Evolutionary conservation across 2,113 vertebrate genomes (phyloP).

Genomic region (Thomomys bottae): DNA sequence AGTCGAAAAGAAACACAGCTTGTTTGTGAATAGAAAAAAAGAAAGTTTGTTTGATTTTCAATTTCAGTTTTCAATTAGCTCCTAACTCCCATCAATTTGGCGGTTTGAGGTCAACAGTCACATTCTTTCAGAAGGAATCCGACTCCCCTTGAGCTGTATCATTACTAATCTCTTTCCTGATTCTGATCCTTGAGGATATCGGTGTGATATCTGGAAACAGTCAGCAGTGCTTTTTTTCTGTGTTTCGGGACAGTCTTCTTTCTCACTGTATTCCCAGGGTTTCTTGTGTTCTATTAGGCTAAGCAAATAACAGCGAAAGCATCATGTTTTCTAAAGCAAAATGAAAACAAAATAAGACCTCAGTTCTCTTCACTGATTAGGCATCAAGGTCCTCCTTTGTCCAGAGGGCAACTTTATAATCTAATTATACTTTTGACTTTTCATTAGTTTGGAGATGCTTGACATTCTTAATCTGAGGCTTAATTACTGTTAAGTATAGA

Average conservation of each 20-base stretch:
- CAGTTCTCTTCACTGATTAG: background rate
- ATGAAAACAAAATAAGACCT: background rate
- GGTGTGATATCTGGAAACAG: conserved; percentile 71
- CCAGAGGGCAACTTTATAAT: conserved; percentile 36
- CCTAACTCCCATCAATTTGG: conserved; percentile 53
- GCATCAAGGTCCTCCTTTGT: background rate
- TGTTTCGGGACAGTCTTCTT: background rate
- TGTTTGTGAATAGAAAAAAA: conserved; percentile 74
- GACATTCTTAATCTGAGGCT: conserved; percentile 53
- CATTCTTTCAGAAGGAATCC: conserved; percentile 67
- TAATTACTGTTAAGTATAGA: conserved; percentile 67
- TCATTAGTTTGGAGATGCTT: conserved; percentile 57
- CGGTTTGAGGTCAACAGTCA: conserved; percentile 64
- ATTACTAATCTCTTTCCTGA: conserved; percentile 65
- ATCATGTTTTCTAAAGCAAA: conserved; percentile 46
- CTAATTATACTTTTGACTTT: conserved; percentile 52
- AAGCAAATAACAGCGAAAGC: background rate
- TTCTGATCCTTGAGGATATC: conserved; percentile 64
- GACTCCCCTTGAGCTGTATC: conserved; percentile 68
- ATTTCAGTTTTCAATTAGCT: conserved; percentile 74
- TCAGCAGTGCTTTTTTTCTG: conserved; percentile 47
- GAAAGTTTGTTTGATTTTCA: conserved; percentile 72
- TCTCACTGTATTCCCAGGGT: conserved; percentile 11
- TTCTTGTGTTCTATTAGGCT: background rate
- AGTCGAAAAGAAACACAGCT: conserved; percentile 75